Evolutionary conservation across 1,140 invertebrate genomes (phyloP), one percentile per base, ranked within the genome.

Genomic region (Drosophila equinoxialis): DNA sequence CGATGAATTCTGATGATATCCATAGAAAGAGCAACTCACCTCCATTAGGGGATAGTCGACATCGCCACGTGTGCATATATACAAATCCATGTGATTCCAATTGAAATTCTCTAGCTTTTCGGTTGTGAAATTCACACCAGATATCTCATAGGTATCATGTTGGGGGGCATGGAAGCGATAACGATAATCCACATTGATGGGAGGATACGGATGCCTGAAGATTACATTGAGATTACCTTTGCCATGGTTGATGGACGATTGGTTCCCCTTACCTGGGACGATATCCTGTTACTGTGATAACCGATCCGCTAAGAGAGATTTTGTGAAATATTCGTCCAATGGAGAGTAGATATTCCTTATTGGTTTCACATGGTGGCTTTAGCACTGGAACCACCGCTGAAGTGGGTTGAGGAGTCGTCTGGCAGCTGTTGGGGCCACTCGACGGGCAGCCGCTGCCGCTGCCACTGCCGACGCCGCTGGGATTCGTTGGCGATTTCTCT

Each of bases 41-140:
- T 98, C 97, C 74, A 96, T 95, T 20, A 98, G 93, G 30, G 95
- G 93, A 92, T 97, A 98, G 90, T 98, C 97, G 0, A 96, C 96
- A 91, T 98, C 97, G 6, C 98, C 98, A 57, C 97, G 93, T 1
- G 97, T 97, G 91, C 97, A 98, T 68, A 99, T 98, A 91, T 99
- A 99, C 92, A 99, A 96, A 93, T 99, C 98, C 92, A 99, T 94
- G 92, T 98, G 98, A 93, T 99, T 99, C 98, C 98, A 99, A 92
- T 98, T 99, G 87, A 98, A 99, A 86, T 96, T 98, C 93, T 99
- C 98, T 23, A 99, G 92, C 86, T 98, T 98, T 92, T 99, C 98
- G 0, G 97, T 98, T 10, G 96, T 96, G 92, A 99, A 99, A 42
- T 97, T 96, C 0, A 98, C 97, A 94, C 96, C 97, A 0, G 98